Evolutionary conservation across 2,113 vertebrate species (phyloP), one percentile per base, ranked within the genome.

Genomic region (Hydrochoerus hydrochaeris): DNA sequence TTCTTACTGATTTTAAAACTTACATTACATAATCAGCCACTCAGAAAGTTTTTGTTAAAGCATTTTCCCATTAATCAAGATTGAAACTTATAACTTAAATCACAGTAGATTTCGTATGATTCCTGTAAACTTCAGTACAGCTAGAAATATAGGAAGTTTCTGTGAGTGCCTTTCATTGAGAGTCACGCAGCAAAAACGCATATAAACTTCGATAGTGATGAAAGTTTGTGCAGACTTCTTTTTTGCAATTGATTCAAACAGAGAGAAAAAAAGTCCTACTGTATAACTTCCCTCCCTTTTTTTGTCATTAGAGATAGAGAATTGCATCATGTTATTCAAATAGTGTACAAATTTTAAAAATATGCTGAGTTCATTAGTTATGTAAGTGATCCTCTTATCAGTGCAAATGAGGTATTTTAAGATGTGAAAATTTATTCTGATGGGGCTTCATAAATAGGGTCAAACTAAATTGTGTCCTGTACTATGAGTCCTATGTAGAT

Each of bases 1-100:
- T 20, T 80, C 92, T 94, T 94, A 80, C 71, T 93, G 54, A 94
- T 80, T 84, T 95, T 91, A 87, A 96, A 81, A 12, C 30, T 95
- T 60, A 38, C 7, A 78, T 94, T 93, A 46, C 12, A 86, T 85
- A 91, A 89, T 93, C 24, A 85, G 4, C 3, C 41, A 63, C 3
- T 95, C 24, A 78, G 86, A 88, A 91, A 20, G 9, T n/a, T 82
- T 30, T 24, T 71, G 30, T 84, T 82, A 58, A 82, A 88, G 83
- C 78, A 77, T 63, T 92, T 46, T 92, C 67, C 17, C 2, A 8
- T 81, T 89, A 78, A 67, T 44, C 38, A 63, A 87, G 19, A 65
- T 82, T n/a, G 10, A 7, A 54, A 19, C 13, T 60, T 90, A 80
- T 93, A 63, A 60, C 87, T 46, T 93, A 69, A 69, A 38, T 35